Evolutionary conservation across 23 tunicate species (phyloP).

Genomic region (Ascidia mentula): DNA sequence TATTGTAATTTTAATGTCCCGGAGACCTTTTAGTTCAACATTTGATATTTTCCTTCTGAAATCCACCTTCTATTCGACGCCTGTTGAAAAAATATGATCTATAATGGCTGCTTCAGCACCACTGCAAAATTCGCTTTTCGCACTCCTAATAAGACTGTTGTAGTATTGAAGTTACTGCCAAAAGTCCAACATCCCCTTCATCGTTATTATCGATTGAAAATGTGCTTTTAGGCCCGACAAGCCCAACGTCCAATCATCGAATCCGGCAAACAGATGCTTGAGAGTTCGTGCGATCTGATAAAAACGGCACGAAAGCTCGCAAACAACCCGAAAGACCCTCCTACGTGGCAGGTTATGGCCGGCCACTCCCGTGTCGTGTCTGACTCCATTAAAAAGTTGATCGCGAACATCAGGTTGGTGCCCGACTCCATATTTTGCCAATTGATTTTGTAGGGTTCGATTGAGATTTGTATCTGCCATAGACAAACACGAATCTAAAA

Average conservation of each 20-base stretch:
- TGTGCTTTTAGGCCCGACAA: conserved; percentile 75
- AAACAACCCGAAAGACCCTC: conserved; percentile 92
- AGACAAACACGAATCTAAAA: no score
- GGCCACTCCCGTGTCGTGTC: conserved; percentile 93
- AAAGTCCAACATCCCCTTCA: neutral
- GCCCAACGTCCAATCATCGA: conserved; percentile 91
- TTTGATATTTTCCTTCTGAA: no score
- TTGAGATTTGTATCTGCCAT: neutral
- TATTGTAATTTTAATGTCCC: no score
- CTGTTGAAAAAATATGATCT: no score
- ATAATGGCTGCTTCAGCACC: no score
- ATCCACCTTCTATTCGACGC: no score
- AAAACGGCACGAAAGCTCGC: conserved; percentile 77
- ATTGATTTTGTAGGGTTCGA: neutral
- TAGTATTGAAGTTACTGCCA: neutral
- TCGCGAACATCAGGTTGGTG: conserved; percentile 90
- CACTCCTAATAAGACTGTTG: neutral
- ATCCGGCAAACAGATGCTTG: conserved; percentile 92
- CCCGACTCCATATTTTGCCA: neutral
- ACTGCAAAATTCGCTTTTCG: neutral
- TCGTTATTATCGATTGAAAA: neutral
- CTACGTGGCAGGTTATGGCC: conserved; percentile 96
- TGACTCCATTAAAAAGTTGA: conserved; percentile 94
- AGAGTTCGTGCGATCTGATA: conserved; percentile 87
- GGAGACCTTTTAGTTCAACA: no score